phyloP scores from a whole-genome alignment of 2,888 invertebrate species.

The Rapana venosa region DNA sequence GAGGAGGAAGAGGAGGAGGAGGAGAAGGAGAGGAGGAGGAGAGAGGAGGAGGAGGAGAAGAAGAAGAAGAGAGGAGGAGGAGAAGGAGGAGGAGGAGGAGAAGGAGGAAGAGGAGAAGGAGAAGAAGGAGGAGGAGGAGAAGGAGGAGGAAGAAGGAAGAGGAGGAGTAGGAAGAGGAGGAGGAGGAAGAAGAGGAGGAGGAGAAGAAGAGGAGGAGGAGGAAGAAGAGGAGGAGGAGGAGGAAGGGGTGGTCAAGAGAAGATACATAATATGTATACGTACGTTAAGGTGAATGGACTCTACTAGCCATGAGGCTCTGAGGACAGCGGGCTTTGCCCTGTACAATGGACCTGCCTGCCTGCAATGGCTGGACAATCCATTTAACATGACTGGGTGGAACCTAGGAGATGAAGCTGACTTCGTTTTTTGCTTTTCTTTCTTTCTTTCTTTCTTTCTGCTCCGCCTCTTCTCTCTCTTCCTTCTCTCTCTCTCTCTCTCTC shows the following conservation, averaged over 20 bases:
- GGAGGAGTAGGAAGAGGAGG: background rate
- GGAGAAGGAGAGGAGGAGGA: background rate
- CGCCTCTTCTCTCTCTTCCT: too few relatives aligned
- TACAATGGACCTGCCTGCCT: too few relatives aligned
- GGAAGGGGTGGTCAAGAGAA: too few relatives aligned
- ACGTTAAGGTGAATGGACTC: too few relatives aligned
- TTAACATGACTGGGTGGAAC: background rate
- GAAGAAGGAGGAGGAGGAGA: background rate
- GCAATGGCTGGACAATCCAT: too few relatives aligned
- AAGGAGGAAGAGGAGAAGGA: background rate
- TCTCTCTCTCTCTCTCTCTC: too few relatives aligned
- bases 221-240: background rate
- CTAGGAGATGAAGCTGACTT: too few relatives aligned
- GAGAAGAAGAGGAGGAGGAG: background rate
- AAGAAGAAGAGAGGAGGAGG: slow-evolving; percentile 10
- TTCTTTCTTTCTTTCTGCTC: too few relatives aligned
- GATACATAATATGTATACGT: too few relatives aligned
- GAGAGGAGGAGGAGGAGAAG: background rate
- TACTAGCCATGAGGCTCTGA: too few relatives aligned
- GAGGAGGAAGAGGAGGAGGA: background rate
- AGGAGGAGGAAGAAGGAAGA: background rate
- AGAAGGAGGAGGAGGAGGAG: slow-evolving; percentile 24
- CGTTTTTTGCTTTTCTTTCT: too few relatives aligned
- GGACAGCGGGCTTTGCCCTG: too few relatives aligned
- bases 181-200: background rate